Evolutionary conservation across 1,140 invertebrate species (phyloP), one percentile per base, ranked within the genome.

Genomic region (Reticulitermes speratus): DNA sequence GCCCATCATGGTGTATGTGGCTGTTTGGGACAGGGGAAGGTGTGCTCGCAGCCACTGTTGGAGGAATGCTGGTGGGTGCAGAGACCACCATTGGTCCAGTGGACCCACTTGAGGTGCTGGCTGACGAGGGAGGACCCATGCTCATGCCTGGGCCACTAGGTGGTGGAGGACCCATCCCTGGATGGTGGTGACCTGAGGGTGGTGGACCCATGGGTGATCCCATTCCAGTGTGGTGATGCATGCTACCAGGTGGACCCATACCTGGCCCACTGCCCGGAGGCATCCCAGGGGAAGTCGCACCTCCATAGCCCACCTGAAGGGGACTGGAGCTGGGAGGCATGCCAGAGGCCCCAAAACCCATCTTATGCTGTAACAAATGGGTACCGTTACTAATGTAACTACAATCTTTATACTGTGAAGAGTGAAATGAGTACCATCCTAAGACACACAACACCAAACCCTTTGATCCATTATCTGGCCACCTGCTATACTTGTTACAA

Each of bases 301-400:
- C 90, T 89, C 92, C 92, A 89, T 94, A 94, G 84, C 91, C 91
- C 69, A 86, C 85, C 32, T 85, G 85, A 38, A 81, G 85, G 44
- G 19, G 30, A 30, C 91, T 90, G 83, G 91, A 90, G 88, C 91
- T 92, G 45, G 92, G 92, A 44, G 94, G 93, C 81, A 94, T 92
- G 89, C 89, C 92, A 90, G 89, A 89, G 87, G 90, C 90, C 87
- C 90, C 90, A 89, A 93, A 93, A 87, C 93, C 92, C 89, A 93
- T 92, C 90, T 95, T 94, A 89, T 94, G 93, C 90, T 94, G 93
- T 88, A 93, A 91, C 44, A 88, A 87, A 87, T 30, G 85, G 38
- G 82, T 84, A 44, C 83, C 48, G 48, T 87, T 87, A n/a, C 75
- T 83, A 65, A 86, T 85, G 84, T 88, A 87, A 38, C 38, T 5